Conservation (phyloP, 2,113 vertebrate species). For the Naja naja region DNA sequence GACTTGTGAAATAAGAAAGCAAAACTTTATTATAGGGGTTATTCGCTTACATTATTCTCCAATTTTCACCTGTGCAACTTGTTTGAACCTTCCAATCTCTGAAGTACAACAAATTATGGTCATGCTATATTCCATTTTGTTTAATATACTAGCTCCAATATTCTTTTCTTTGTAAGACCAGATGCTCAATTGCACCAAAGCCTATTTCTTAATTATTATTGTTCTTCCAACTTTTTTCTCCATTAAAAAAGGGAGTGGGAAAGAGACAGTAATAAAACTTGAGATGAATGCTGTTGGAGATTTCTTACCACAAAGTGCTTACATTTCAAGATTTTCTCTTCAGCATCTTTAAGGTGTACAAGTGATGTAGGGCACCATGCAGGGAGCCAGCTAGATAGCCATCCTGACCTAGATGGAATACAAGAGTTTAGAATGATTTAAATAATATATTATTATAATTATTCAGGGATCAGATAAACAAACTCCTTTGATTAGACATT, state of each 20-base stretch:
- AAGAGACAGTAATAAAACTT: neutral
- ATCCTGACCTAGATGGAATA: slow-evolving; percentile 79
- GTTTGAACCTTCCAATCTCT: neutral
- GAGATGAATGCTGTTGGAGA: neutral
- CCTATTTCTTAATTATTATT: neutral
- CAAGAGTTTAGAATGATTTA: neutral
- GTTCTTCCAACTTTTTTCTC: neutral
- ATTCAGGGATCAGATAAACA: neutral
- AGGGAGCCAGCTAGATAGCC: slow-evolving; percentile 88
- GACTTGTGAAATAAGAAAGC: neutral
- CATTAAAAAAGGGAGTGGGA: neutral
- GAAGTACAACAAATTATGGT: neutral
- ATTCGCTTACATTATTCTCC: neutral
- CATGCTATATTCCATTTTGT: neutral
- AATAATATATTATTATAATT: neutral
- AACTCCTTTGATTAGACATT: neutral
- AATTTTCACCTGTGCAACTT: neutral
- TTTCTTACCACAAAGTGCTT: slow-evolving; percentile 59
- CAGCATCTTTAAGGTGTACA: slow-evolving; percentile 84
- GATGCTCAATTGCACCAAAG: neutral
- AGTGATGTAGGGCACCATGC: slow-evolving; percentile 91
- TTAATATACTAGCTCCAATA: neutral
- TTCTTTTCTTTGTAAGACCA: neutral
- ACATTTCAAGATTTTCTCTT: slow-evolving; percentile 91
- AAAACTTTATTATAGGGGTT: neutral